phyloP scores from a whole-genome alignment of 30 jellyfish, hydroid and myxozoan species.

The Chrysaora quinquecirrha region DNA sequence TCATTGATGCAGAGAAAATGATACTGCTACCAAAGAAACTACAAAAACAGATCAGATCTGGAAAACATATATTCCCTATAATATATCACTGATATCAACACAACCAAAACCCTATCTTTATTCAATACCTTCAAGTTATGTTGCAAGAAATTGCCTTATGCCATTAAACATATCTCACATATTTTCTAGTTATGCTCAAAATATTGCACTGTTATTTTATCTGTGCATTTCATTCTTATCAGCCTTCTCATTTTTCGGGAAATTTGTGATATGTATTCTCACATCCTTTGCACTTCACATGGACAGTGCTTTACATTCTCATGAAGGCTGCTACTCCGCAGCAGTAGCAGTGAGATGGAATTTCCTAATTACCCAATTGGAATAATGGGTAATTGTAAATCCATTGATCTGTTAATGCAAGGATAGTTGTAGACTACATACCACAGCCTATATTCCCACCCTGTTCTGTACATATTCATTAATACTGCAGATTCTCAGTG shows the following conservation, averaged over 20 bases:
- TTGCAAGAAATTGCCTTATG: neutral
- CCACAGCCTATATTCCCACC: neutral
- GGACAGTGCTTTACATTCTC: slow-evolving; percentile 19
- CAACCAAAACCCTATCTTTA: neutral
- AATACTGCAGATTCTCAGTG: neutral
- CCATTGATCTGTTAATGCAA: no score
- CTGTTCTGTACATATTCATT: neutral
- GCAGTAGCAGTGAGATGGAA: no score
- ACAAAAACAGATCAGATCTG: neutral
- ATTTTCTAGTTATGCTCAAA: no score
- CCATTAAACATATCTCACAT: neutral
- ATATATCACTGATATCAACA: neutral
- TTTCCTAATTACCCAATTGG: no score
- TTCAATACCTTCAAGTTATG: neutral
- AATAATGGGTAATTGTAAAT: no score
- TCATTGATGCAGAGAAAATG: neutral
- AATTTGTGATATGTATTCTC: no score
- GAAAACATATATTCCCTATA: neutral
- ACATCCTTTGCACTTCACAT: no score
- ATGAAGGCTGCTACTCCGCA: no score
- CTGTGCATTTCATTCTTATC: no score
- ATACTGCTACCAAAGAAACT: neutral
- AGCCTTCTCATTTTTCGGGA: no score
- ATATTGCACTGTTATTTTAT: no score
- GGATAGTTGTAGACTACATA: no score